Percentiles rank a stretch among this genome's conserved stretches.
Conservation (phyloP, 2,888 invertebrate genomes). For the Chromoteleia sp. region DNA sequence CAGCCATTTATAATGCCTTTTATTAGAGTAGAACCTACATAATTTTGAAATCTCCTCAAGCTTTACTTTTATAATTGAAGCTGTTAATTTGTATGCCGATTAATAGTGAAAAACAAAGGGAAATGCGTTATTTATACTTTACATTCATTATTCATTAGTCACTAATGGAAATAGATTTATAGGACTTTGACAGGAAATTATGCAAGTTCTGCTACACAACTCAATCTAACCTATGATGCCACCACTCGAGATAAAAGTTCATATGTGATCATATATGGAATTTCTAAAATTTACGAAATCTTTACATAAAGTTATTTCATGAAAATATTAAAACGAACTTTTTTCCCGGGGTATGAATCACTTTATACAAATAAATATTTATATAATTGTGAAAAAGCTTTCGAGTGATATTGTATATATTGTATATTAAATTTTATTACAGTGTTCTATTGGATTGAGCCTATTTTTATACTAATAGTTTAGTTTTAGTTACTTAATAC, state of each 20-base stretch:
- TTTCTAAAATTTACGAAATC: not conserved
- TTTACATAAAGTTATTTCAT: not conserved
- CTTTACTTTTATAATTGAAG: not conserved
- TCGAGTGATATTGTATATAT: conserved; percentile 17
- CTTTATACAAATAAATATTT: conserved; percentile 6
- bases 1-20: not conserved
- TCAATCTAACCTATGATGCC: conserved; percentile 1
- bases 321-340: conserved; percentile 7
- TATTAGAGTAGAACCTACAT: not conserved
- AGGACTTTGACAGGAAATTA: conserved; percentile 4
- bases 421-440: conserved; percentile 28
- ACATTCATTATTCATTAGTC: not conserved
- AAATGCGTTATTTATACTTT: not conserved
- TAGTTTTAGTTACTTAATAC: not conserved
- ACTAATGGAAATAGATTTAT: not conserved
- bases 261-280: not conserved
- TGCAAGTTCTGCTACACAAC: conserved; percentile 5
- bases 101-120: conserved; percentile 7
- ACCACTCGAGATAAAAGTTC: conserved; percentile 20
- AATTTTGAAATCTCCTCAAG: not conserved
- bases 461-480: conserved; percentile 29
- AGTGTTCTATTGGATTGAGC: conserved; percentile 63
- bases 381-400: conserved; percentile 16
- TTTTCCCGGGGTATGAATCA: conserved; percentile 6
- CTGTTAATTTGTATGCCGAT: not conserved